Evolutionary conservation across 2,113 vertebrate genomes (phyloP), one percentile per base, ranked within the genome.

Genomic region (Lynx canadensis): DNA sequence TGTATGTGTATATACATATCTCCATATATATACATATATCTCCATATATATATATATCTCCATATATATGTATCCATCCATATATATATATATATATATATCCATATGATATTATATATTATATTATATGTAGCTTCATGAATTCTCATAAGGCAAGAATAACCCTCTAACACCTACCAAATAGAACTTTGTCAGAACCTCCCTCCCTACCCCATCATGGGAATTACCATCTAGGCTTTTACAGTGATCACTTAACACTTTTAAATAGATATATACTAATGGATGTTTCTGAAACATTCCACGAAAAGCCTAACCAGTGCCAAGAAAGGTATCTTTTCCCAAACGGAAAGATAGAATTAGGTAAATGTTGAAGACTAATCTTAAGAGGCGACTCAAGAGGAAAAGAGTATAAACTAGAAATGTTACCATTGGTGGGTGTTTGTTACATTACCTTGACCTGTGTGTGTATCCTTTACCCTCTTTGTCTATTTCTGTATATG

Each of bases 251-350:
- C 79, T 92, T 83, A 63, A 66, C 41, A 63, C 36, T 82, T 89
- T 79, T 21, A 3, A 85, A 90, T 95, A 89, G 80, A 89, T 66
- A 10, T 16, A 63, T 71, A 27, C 69, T 96, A 85, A 88, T 88
- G 74, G 86, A 76, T 92, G 33, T 74, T 87, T 95, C 91, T 90
- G 36, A 91, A 96, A 95, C 79, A 71, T 95, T 94, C 83, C n/a
- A 21, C 21, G 8, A 84, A 87, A 71, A 71, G 36, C 14, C 82
- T 45, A 63, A 8, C 8, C 81, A 68, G 5, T 69, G 81, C 82
- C 83, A 95, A 92, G 55, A 74, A 88, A 45, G 48, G 48, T 90
- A 87, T 14, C 68, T 82, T 80, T 84, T 50, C 36, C 50, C 33
- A 94, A 85, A 84, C 82, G 69, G 69, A 71, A 94, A 79, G 71